Evolutionary conservation across 2,888 invertebrate genomes (phyloP).

Genomic region (Agriopis marginaria): DNA sequence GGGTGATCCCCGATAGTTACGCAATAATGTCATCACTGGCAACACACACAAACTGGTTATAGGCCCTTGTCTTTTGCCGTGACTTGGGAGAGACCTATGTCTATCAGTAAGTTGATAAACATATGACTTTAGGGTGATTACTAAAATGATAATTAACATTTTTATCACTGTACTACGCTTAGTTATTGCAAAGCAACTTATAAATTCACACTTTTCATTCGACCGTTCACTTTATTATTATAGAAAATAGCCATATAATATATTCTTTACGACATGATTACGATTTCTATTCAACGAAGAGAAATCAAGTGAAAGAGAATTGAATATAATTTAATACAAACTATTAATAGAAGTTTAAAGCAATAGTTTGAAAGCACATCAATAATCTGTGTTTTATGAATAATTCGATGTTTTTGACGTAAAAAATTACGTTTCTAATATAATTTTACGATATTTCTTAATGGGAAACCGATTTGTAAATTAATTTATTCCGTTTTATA

Average conservation of each 20-base stretch:
- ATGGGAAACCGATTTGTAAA: constrained; percentile 2
- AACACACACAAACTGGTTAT: too few relatives aligned
- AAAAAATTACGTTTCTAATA: constrained; percentile 12
- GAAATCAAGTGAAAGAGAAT: constrained; percentile 29
- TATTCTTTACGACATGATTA: constrained; percentile 17
- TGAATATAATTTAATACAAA: constrained; percentile 14
- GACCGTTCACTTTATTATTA: background rate
- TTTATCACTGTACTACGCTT: background rate
- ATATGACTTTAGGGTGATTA: too few relatives aligned
- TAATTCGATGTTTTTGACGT: constrained; percentile 14
- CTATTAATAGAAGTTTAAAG: constrained; percentile 22
- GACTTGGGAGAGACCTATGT: too few relatives aligned
- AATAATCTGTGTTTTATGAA: constrained; percentile 19
- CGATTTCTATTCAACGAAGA: constrained; percentile 27
- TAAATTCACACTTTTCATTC: constrained; percentile 5
- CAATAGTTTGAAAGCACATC: constrained; percentile 17
- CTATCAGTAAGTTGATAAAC: too few relatives aligned
- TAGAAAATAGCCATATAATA: background rate
- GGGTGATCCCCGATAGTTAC: too few relatives aligned
- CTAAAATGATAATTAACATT: too few relatives aligned
- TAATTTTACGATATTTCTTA: constrained; percentile 9
- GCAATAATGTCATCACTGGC: too few relatives aligned
- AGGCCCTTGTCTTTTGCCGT: too few relatives aligned
- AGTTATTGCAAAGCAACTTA: background rate
- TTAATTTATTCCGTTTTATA: constrained; percentile 5